Conservation (phyloP, 2,888 invertebrate species). For the Amiota communis region DNA sequence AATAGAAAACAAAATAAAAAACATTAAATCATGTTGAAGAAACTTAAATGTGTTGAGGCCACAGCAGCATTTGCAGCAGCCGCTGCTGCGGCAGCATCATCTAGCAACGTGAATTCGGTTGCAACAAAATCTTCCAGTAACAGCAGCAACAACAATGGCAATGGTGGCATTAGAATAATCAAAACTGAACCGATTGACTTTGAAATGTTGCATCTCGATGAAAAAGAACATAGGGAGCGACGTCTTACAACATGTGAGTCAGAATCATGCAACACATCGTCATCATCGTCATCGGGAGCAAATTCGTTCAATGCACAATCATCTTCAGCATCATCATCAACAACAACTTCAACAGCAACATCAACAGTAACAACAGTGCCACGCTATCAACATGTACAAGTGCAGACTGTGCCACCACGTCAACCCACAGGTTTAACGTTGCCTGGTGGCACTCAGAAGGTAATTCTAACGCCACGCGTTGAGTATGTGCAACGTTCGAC, state of each 20-base stretch:
- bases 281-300: conserved; percentile 43
- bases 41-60: conserved; percentile 70
- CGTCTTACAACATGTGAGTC: conserved; percentile 35
- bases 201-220: conserved; percentile 66
- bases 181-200: conserved; percentile 71
- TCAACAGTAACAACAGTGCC: conserved; percentile 42
- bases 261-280: conserved; percentile 27
- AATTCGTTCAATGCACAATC: conserved; percentile 37
- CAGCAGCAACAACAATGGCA: conserved; percentile 34
- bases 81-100: conserved; percentile 37
- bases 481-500: conserved; percentile 63
- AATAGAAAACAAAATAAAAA: conserved; percentile 34
- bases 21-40: conserved; percentile 61
- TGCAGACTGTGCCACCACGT: conserved; percentile 68
- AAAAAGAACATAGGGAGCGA: conserved; percentile 49
- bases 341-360: conserved; percentile 29
- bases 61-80: conserved; percentile 47
- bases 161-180: conserved; percentile 57
- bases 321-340: conserved; percentile 41
- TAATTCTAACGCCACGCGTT: conserved; percentile 69
- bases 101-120: conserved; percentile 39
- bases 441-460: conserved; percentile 67
- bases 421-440: conserved; percentile 60
- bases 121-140: conserved; percentile 40
- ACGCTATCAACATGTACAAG: conserved; percentile 69